A percentile compares a stretch with the other conserved stretches of the same genome.
Evolutionary conservation across 2,113 vertebrate species (phyloP).

Genomic region (Gambusia holbrooki): DNA sequence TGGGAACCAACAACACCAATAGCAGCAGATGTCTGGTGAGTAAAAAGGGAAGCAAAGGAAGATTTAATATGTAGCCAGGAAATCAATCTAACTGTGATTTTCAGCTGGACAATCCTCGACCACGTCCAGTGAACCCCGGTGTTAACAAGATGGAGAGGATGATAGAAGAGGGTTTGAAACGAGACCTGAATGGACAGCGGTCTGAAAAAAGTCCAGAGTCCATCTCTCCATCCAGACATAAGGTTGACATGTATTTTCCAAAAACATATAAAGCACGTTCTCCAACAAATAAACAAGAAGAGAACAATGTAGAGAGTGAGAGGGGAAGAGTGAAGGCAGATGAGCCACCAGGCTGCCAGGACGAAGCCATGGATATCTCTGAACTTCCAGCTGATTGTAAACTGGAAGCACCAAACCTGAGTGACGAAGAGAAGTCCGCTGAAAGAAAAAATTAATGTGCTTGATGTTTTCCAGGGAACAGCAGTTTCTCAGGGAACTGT

Average conservation of each 20-base stretch:
- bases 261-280: not conserved
- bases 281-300: accelerated
- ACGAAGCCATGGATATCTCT: accelerated
- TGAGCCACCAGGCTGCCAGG: too few species aligned
- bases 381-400: not conserved
- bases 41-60: not conserved
- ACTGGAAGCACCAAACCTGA: accelerated
- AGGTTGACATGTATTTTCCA: accelerated
- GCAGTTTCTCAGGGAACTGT: too few species aligned
- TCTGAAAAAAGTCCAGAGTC: accelerated
- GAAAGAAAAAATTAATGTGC: not conserved
- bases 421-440: not conserved
- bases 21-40: not conserved
- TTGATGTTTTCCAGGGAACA: not conserved
- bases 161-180: not conserved
- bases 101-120: not conserved
- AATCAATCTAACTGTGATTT: not conserved
- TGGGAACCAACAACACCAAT: not conserved
- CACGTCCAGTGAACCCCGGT: not conserved
- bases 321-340: not conserved
- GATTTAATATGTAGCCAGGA: not conserved
- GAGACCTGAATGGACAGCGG: not conserved
- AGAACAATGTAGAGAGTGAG: accelerated
- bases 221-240: not conserved
- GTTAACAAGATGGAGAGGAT: not conserved